Conservation (phyloP, 2,113 vertebrate species). For the Machaerirhynchus nigripectus region DNA sequence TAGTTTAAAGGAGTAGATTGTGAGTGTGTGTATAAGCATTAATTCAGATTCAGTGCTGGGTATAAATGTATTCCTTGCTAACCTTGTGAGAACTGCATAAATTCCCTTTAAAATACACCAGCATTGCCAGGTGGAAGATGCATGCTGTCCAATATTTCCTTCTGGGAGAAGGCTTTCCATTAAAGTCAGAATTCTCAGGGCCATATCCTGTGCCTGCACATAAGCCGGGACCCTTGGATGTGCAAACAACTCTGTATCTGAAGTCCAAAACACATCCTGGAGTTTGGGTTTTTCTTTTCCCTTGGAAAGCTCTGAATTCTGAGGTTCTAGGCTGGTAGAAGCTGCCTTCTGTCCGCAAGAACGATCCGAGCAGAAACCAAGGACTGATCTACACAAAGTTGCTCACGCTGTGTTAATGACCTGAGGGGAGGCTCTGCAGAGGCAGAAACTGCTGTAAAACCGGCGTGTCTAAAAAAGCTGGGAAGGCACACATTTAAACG, state of each 20-base stretch:
- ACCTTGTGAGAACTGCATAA: background rate
- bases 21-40: background rate
- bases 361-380: background rate
- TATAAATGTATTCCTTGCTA: background rate
- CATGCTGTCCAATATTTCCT: background rate
- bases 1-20: background rate
- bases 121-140: background rate
- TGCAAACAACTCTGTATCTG: background rate
- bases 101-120: background rate
- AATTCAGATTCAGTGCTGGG: background rate
- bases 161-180: background rate
- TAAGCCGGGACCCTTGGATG: background rate
- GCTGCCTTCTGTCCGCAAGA: background rate
- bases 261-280: background rate
- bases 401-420: rapidly evolving
- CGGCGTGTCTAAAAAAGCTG: background rate
- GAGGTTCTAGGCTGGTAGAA: background rate
- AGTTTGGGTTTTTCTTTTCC: background rate
- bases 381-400: rapidly evolving
- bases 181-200: background rate
- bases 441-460: background rate
- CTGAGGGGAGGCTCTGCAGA: background rate
- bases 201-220: background rate
- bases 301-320: background rate
- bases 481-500: background rate